phyloP scores from a whole-genome alignment of 2,113 vertebrate genomes.

The Phrynosoma blainvillii region DNA sequence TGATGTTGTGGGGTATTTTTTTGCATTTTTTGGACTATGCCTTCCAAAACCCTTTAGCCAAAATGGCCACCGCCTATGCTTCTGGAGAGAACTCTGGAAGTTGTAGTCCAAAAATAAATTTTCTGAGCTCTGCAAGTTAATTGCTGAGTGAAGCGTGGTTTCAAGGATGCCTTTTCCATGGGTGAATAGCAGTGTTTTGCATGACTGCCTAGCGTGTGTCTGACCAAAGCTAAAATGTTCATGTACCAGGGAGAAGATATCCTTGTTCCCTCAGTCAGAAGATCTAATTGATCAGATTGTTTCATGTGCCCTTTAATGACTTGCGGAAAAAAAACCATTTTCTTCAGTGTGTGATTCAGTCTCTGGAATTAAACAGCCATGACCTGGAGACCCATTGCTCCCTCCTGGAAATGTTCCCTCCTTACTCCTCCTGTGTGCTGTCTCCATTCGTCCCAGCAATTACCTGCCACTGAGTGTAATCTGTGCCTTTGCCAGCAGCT shows the following conservation, averaged over 20 bases:
- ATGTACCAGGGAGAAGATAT: rapidly evolving
- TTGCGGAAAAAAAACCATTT: background rate
- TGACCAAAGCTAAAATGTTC: background rate
- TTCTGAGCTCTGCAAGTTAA: too few relatives aligned
- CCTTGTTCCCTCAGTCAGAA: background rate
- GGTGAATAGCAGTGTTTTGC: background rate
- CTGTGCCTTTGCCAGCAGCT: background rate
- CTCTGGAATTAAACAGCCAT: background rate
- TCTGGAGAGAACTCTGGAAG: too few relatives aligned
- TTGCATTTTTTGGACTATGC: too few relatives aligned
- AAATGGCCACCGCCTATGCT: too few relatives aligned
- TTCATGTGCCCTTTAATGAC: constrained; percentile 2
- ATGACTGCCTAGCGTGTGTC: background rate
- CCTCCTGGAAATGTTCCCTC: rapidly evolving
- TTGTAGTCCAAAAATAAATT: too few relatives aligned
- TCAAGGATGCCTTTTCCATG: too few relatives aligned
- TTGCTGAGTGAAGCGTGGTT: too few relatives aligned
- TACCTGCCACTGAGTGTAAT: background rate
- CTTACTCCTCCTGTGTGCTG: background rate
- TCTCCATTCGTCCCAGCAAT: background rate
- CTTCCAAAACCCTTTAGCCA: too few relatives aligned
- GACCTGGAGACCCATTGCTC: background rate
- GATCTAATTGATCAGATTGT: background rate
- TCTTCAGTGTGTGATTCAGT: background rate
- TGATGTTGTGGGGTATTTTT: too few relatives aligned